Conservation (phyloP, 2,888 invertebrate genomes). For the Lamellibrachia columna region DNA sequence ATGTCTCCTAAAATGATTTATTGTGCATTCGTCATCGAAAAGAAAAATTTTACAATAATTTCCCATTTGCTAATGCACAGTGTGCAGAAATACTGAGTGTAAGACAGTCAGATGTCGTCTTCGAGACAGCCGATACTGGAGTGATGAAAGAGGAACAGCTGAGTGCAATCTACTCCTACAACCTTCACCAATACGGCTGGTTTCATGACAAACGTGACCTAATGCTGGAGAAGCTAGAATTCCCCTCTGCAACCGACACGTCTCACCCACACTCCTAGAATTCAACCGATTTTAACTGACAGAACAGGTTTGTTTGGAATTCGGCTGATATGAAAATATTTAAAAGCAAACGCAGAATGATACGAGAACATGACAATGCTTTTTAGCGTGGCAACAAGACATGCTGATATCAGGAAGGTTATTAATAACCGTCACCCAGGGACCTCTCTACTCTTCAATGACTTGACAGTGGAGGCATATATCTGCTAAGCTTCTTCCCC, state of each 20-base stretch:
- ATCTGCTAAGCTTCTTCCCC: no score
- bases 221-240: background rate
- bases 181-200: background rate
- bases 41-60: background rate
- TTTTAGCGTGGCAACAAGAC: background rate
- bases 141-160: slow-evolving; percentile 2
- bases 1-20: background rate
- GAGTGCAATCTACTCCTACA: background rate
- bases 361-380: background rate
- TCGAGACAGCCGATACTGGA: background rate
- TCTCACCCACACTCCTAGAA: background rate
- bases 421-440: background rate
- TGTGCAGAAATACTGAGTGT: background rate
- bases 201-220: background rate
- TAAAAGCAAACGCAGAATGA: background rate
- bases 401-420: background rate
- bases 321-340: background rate
- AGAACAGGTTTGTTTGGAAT: background rate
- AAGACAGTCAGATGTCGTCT: background rate
- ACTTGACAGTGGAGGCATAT: background rate
- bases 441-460: background rate
- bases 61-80: background rate
- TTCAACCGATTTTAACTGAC: background rate
- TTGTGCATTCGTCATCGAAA: background rate
- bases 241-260: background rate